These are phyloP conservation scores for Bellardia bayeri DNA, from an alignment of 2,888 invertebrate species.

Conservation along the genomic window DNA sequence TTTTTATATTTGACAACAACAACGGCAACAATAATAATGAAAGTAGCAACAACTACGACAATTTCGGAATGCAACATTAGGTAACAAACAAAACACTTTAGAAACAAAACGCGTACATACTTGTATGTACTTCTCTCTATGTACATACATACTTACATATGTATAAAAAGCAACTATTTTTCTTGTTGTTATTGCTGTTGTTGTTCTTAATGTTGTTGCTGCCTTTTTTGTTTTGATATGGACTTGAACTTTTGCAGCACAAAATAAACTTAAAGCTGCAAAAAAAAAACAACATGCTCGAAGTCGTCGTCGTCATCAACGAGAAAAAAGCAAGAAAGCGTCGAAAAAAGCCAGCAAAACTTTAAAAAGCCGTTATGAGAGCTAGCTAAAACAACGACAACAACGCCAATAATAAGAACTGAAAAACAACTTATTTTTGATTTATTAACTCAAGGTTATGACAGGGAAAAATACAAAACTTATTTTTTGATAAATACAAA, in stretches of 20 bases:
- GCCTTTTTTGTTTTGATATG: slow-evolving; percentile 58
- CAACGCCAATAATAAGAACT: not conserved
- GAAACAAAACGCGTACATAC: not conserved
- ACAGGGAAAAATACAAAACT: slow-evolving; percentile 39
- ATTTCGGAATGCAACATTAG: slow-evolving; percentile 62
- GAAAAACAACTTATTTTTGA: slow-evolving; percentile 61
- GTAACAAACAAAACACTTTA: slow-evolving; percentile 66
- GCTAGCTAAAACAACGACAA: slow-evolving; percentile 31
- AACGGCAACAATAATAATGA: slow-evolving; percentile 11
- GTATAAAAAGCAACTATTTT: not conserved
- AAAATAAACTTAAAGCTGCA: slow-evolving; percentile 30
- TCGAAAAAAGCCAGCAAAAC: slow-evolving; percentile 29
- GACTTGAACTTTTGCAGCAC: slow-evolving; percentile 74
- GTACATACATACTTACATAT: too few relatives aligned
- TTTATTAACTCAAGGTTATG: slow-evolving; percentile 71
- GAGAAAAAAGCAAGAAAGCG: slow-evolving; percentile 17
- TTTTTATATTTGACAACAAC: slow-evolving; percentile 69
- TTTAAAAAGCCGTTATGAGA: slow-evolving; percentile 64
- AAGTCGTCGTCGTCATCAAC: slow-evolving; percentile 18
- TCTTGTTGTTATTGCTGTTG: slow-evolving; percentile 6
- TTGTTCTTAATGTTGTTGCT: slow-evolving; percentile 28
- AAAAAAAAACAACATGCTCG: not conserved
- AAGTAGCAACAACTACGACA: slow-evolving; percentile 20
- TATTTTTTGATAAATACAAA: slow-evolving; percentile 31
- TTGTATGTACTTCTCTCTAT: too few relatives aligned